Evolutionary conservation across 2,888 invertebrate genomes (phyloP), one percentile per base, ranked within the genome.

Genomic region (Caenorhabditis imperialis): DNA sequence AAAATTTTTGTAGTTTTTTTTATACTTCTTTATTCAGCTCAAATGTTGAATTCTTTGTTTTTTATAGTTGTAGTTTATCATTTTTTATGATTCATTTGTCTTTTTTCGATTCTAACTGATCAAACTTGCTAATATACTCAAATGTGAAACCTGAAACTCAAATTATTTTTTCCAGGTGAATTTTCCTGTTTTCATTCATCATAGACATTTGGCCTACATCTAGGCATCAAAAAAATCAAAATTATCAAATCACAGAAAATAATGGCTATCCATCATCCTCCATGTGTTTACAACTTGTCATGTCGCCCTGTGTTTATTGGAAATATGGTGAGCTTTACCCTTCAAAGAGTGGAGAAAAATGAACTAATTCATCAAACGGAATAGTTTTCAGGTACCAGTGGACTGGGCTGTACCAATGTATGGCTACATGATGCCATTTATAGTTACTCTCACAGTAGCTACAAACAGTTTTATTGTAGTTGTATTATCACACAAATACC

Each of bases 381-480:
- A 25, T n/a, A 0, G n/a, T 51, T 63, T 79, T 40, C 20, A 85
- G 85, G 85, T 84, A 7, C 86, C 86, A 0, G 63, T 84, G 16
- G 76, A 82, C 22, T 84, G 84, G 81, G 86, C 86, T 2, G 65
- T 85, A 38, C 86, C 86, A 16, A 71, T 85, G 53, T 86, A 86
- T 61, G 86, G 86, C 51, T 85, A 83, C 62, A 77, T 83, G 57
- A 85, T 86, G 84, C 86, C 86, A n/a, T 63, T 84, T 14, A 84
- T 86, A 30, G 84, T 85, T 18, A 79, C 82, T 12, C 65, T 86
- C 7, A 86, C 86, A 6, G 38, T 81, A 18, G 78, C 80, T 7
- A 86, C 84, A 35, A 86, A 86, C 47, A 81, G 82, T 20, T 86
- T 86, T 53, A 85, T 86, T 45, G 85, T 87, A 12, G 61, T 85